A percentile compares a stretch with the other conserved stretches of the same genome.
These are phyloP conservation scores for Ceratina calcarata DNA, from an alignment of 1,140 invertebrate species.

Conservation along the genomic window DNA sequence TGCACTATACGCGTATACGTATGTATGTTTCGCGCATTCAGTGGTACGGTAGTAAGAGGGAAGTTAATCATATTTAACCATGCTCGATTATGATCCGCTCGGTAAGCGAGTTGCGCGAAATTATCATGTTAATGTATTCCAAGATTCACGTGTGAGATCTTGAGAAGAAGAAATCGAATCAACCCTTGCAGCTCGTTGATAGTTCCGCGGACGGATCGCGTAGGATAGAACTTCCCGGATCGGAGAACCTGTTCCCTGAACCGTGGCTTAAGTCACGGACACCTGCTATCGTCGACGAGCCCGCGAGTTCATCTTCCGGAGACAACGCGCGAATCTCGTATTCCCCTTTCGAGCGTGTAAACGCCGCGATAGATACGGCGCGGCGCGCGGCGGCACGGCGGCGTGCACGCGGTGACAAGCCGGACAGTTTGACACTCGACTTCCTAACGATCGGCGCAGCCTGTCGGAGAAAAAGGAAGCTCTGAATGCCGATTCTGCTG, in stretches of 20 bases:
- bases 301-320: slow-evolving; percentile 50
- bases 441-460: slow-evolving; percentile 60
- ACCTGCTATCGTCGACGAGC: slow-evolving; percentile 41
- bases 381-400: slow-evolving; percentile 12
- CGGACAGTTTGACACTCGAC: slow-evolving; percentile 62
- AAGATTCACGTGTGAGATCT: neutral
- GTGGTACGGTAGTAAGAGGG: slow-evolving; percentile 4
- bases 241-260: slow-evolving; percentile 19
- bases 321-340: slow-evolving; percentile 52
- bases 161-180: neutral
- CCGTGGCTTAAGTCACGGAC: neutral
- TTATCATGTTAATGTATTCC: slow-evolving; percentile 56
- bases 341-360: slow-evolving; percentile 48
- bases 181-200: neutral
- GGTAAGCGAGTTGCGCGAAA: slow-evolving; percentile 35
- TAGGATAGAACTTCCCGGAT: neutral
- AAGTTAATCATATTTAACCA: slow-evolving; percentile 58
- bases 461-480: slow-evolving; percentile 53
- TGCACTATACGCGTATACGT: neutral
- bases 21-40: neutral
- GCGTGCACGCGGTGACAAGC: slow-evolving; percentile 44
- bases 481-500: slow-evolving; percentile 51
- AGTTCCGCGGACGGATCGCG: neutral
- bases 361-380: slow-evolving; percentile 40
- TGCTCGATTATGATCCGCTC: slow-evolving; percentile 7